phyloP scores from a whole-genome alignment of 2,113 vertebrate species.

The Pterocles orientalis region DNA sequence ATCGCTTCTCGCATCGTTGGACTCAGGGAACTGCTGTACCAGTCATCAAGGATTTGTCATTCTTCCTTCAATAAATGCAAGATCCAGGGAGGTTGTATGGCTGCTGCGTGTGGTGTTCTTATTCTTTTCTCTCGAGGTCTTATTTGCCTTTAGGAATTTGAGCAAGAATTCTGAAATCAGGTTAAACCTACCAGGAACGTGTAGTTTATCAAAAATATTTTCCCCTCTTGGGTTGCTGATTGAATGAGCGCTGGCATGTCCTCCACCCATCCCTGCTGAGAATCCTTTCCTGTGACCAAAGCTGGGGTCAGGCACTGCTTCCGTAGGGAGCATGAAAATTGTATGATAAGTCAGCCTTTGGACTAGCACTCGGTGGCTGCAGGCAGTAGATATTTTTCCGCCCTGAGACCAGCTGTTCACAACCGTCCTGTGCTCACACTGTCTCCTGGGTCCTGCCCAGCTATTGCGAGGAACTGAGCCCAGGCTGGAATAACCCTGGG shows the following conservation, averaged over 20 bases:
- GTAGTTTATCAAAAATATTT: neutral
- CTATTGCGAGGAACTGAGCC: neutral
- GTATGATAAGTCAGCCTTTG: neutral
- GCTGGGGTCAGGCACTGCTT: neutral
- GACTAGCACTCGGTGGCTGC: accelerated
- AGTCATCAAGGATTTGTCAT: neutral
- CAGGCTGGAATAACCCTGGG: neutral
- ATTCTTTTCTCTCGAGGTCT: neutral
- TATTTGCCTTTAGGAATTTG: neutral
- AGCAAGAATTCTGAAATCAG: neutral
- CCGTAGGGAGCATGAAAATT: neutral
- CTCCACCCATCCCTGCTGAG: neutral
- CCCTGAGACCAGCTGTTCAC: neutral
- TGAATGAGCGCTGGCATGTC: neutral
- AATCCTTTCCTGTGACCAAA: neutral
- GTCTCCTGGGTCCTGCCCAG: neutral
- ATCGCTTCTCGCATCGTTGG: accelerated
- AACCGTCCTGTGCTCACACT: accelerated
- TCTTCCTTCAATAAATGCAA: slow-evolving; percentile 44
- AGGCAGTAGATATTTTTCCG: neutral
- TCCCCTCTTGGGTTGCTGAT: neutral
- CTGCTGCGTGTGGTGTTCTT: neutral
- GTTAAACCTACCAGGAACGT: neutral
- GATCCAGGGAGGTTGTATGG: neutral
- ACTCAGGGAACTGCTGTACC: neutral